These are phyloP conservation scores for Stigmatopora argus DNA, from an alignment of 2,113 vertebrate genomes.

Conservation along the genomic window DNA sequence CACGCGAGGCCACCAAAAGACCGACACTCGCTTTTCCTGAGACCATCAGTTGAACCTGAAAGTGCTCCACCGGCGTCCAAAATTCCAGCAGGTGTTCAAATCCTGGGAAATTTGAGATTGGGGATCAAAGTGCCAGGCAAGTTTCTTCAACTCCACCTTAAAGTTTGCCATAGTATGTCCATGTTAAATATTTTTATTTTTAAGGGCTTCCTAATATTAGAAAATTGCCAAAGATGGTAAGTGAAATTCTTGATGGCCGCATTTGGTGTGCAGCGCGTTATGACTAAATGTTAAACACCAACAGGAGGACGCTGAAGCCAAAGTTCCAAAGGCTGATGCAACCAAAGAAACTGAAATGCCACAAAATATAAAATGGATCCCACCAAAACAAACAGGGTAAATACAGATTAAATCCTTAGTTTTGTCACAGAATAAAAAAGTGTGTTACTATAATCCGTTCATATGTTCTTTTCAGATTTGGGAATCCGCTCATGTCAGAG, in stretches of 20 bases:
- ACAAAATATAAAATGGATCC: constrained; percentile 63
- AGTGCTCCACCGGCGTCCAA: constrained; percentile 14
- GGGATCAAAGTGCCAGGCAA: constrained; percentile 71
- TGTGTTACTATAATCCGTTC: not conserved
- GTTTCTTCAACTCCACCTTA: not conserved
- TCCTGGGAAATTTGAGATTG: constrained; percentile 42
- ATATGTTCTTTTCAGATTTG: constrained; percentile 55
- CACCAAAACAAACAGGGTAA: constrained; percentile 66
- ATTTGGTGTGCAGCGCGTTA: not conserved
- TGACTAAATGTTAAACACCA: not conserved
- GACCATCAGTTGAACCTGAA: constrained; percentile 54
- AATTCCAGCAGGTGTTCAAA: constrained; percentile 29
- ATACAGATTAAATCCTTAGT: not conserved
- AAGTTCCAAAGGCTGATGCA: constrained; percentile 23
- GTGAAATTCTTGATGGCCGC: not conserved
- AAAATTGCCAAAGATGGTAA: constrained; percentile 48
- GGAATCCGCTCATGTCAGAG: constrained; percentile 69
- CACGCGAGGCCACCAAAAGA: constrained; percentile 61
- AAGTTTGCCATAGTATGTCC: too few species aligned
- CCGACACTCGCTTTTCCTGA: constrained; percentile 62
- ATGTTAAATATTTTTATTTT: constrained; percentile 28
- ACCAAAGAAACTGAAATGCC: constrained; percentile 31
- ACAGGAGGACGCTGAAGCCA: constrained; percentile 45
- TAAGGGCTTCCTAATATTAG: constrained; percentile 58
- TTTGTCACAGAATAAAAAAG: not conserved